Evolutionary conservation across 2,797 vertebrate genomes (phyloP).

Genomic region (Micrastur ruficollis): DNA sequence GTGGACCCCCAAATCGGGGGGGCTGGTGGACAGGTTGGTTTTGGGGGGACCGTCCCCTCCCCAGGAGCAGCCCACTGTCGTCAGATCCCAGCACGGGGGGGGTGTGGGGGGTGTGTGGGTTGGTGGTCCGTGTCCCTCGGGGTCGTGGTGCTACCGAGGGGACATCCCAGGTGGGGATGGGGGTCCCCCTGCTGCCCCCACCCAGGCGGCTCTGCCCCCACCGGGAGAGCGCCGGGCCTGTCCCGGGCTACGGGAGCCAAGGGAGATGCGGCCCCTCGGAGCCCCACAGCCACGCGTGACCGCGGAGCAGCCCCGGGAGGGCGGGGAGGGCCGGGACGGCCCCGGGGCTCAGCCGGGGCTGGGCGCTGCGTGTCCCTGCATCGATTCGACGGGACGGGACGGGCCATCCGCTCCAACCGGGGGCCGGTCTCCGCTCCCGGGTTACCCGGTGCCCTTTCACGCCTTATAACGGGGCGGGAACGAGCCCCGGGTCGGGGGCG

Average conservation of each 20-base stretch:
- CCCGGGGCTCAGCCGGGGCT: no score
- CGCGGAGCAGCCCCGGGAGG: no score
- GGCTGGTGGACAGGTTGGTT: fast-evolving
- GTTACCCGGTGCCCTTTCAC: neutral
- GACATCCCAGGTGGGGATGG: no score
- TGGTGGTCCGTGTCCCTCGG: neutral
- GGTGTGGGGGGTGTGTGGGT: neutral
- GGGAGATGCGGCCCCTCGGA: neutral
- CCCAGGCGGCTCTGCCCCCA: fast-evolving
- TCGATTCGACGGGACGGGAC: neutral
- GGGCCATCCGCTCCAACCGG: neutral
- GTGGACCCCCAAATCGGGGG: fast-evolving
- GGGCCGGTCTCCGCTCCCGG: fast-evolving
- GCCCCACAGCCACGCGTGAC: neutral
- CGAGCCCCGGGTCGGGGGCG: neutral
- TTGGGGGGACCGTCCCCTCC: fast-evolving
- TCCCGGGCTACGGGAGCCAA: neutral
- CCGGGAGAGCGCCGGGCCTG: neutral
- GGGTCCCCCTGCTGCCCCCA: neutral
- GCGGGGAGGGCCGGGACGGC: neutral
- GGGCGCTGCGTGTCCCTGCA: neutral
- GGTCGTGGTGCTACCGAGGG: neutral
- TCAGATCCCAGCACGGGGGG: neutral
- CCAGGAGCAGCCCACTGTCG: neutral
- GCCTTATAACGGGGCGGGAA: neutral